Evolutionary conservation across 2,113 vertebrate species (phyloP).

Genomic region (Pandion haliaetus): DNA sequence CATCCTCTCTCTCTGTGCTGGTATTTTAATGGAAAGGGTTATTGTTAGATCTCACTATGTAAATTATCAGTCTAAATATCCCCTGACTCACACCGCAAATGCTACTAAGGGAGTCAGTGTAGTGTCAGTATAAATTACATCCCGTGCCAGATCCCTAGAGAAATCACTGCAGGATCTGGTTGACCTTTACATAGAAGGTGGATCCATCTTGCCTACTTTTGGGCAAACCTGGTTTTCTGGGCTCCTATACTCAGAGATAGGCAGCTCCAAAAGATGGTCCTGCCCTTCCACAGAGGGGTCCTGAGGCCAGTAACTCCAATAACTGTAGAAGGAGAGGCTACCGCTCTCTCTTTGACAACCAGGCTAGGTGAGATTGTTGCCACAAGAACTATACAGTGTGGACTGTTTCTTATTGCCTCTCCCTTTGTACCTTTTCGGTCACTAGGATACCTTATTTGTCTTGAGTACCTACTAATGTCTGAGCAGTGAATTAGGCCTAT

Average conservation of each 20-base stretch:
- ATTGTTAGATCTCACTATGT: neutral
- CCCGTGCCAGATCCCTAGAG: neutral
- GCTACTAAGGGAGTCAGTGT: neutral
- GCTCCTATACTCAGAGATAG: neutral
- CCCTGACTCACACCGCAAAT: slow-evolving; percentile 14
- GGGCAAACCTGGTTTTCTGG: neutral
- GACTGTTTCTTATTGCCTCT: neutral
- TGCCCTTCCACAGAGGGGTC: neutral
- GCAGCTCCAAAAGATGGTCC: neutral
- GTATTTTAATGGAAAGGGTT: neutral
- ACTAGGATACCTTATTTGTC: neutral
- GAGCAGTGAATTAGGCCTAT: neutral
- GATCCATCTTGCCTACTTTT: neutral
- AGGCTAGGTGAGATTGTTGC: neutral
- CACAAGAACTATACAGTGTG: neutral
- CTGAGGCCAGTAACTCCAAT: neutral
- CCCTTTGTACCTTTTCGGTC: neutral
- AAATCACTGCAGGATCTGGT: neutral
- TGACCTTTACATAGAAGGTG: neutral
- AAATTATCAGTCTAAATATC: slow-evolving; percentile 35
- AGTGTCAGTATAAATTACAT: neutral
- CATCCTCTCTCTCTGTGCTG: neutral
- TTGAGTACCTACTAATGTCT: neutral
- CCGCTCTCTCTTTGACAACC: neutral
- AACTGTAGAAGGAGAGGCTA: neutral